Percentiles rank a stretch among this genome's conserved stretches.
These are phyloP conservation scores for Cephalopachus bancanus DNA, from an alignment of 2,797 vertebrate species.

Conservation along the genomic window DNA sequence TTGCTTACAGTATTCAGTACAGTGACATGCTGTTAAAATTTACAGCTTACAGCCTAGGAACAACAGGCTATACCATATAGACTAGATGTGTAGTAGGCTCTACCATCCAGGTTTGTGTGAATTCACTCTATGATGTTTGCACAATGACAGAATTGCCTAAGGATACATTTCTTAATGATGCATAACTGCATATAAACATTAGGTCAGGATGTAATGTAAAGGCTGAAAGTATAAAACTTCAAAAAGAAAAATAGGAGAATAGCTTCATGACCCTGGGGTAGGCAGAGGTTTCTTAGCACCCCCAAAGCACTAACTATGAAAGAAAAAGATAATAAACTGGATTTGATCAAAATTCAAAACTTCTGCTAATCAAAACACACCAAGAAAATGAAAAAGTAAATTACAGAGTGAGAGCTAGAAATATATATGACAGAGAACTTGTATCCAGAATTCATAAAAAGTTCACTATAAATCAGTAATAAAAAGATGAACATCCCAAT, in stretches of 20 bases:
- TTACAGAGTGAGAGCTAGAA: background rate
- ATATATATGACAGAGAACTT: background rate
- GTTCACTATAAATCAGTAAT: background rate
- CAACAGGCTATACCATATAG: too few relatives aligned
- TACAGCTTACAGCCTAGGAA: too few relatives aligned
- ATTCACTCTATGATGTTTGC: too few relatives aligned
- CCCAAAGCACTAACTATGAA: conserved; percentile 9
- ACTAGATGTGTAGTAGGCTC: too few relatives aligned
- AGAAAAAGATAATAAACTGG: background rate
- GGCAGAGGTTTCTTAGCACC: background rate
- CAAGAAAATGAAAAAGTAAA: too few relatives aligned
- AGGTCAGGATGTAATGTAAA: background rate
- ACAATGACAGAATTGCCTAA: too few relatives aligned
- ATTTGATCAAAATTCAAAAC: background rate
- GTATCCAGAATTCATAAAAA: background rate
- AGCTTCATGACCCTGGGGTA: background rate
- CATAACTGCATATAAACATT: background rate
- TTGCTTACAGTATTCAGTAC: too few relatives aligned
- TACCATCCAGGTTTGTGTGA: too few relatives aligned
- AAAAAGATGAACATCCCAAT: background rate
- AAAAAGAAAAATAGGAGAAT: conserved; percentile 13
- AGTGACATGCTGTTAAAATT: background rate
- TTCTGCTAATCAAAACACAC: too few relatives aligned
- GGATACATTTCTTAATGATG: too few relatives aligned
- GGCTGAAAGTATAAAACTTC: conserved; percentile 38